phyloP scores from a whole-genome alignment of 2,797 vertebrate species.

The Labeo calbasu region DNA sequence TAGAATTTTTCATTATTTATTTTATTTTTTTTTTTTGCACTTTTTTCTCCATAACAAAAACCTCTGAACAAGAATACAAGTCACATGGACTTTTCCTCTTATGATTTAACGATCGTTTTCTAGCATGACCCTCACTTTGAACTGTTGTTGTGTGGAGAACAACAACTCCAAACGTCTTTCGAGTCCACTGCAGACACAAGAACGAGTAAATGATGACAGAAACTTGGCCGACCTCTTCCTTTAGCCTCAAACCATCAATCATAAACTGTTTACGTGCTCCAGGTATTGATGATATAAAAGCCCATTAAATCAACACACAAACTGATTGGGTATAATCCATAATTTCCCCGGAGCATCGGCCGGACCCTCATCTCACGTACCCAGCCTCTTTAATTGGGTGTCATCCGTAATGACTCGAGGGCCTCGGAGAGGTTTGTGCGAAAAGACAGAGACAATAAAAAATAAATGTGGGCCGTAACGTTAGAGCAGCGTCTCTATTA shows the following conservation, averaged over 20 bases:
- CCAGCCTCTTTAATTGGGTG: slow-evolving; percentile 27
- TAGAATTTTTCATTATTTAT: too few relatives aligned
- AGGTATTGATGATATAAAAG: slow-evolving; percentile 47
- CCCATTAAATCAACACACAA: slow-evolving; percentile 37
- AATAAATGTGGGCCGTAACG: slow-evolving; percentile 23
- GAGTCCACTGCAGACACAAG: neutral
- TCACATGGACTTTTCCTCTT: neutral
- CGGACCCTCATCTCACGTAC: slow-evolving; percentile 29
- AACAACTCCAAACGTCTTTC: neutral
- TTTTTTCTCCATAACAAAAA: neutral
- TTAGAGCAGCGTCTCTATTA: slow-evolving; percentile 34
- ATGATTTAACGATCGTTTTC: neutral
- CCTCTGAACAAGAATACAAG: neutral
- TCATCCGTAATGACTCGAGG: slow-evolving; percentile 37
- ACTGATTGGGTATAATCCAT: slow-evolving; percentile 44
- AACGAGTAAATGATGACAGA: neutral
- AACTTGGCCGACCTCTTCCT: neutral
- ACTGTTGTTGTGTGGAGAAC: neutral
- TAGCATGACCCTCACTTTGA: neutral
- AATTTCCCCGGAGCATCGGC: slow-evolving; percentile 39
- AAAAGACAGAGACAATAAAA: slow-evolving; percentile 17
- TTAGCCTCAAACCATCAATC: neutral
- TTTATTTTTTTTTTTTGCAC: too few relatives aligned
- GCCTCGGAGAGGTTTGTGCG: neutral
- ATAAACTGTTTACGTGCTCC: slow-evolving; percentile 7